phyloP scores from a whole-genome alignment of 2,888 invertebrate species.

The Drosophila neonasuta region DNA sequence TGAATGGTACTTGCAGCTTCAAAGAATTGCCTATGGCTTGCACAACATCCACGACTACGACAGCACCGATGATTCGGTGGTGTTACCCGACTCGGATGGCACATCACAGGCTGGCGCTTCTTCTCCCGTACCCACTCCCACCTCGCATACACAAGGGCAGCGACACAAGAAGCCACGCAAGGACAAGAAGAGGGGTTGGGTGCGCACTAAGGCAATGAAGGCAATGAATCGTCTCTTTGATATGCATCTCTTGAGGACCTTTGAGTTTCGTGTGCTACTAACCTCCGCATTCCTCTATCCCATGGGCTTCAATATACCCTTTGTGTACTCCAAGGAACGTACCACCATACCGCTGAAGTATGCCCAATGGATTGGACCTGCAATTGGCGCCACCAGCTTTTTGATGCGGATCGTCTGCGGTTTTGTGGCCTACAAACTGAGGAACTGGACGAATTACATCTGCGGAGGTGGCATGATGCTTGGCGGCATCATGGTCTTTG shows the following conservation, averaged over 20 bases:
- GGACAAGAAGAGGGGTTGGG: constrained; percentile 35
- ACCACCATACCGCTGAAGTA: constrained; percentile 81
- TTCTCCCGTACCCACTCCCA: accelerated
- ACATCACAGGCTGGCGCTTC: background rate
- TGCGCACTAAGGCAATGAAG: constrained; percentile 51
- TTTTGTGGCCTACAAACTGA: constrained; percentile 68
- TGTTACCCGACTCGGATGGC: background rate
- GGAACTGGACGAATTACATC: constrained; percentile 60
- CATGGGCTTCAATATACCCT: constrained; percentile 91
- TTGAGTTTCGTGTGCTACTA: constrained; percentile 80
- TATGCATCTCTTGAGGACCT: constrained; percentile 56
- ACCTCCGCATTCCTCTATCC: constrained; percentile 86
- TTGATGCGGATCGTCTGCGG: constrained; percentile 79
- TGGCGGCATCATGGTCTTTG: constrained; percentile 84
- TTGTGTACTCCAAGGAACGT: constrained; percentile 85
- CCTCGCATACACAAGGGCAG: background rate
- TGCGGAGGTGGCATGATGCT: constrained; percentile 80
- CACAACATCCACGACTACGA: constrained; percentile 53
- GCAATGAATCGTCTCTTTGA: constrained; percentile 71
- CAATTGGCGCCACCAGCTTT: constrained; percentile 89
- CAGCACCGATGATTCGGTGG: background rate
- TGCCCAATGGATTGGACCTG: constrained; percentile 62
- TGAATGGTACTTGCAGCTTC: constrained; percentile 32
- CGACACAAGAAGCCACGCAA: constrained; percentile 30
- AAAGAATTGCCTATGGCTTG: constrained; percentile 53